phyloP scores from a whole-genome alignment of 2,113 vertebrate species.

The Hiodon alosoides region DNA sequence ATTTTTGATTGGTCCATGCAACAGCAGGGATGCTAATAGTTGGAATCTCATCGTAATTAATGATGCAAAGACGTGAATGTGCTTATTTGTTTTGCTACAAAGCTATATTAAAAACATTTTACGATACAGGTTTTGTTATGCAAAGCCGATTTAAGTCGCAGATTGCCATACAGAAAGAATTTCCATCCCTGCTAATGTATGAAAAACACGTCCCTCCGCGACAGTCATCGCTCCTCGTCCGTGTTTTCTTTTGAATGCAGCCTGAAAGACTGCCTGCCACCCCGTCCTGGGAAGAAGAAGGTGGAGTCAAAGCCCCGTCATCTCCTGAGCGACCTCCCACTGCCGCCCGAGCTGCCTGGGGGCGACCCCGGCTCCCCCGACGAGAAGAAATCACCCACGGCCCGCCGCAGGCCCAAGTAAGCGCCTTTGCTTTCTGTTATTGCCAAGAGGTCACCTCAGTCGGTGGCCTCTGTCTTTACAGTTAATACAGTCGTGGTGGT shows the following conservation, averaged over 20 bases:
- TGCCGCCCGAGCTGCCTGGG: conserved; percentile 82
- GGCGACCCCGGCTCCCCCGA: conserved; percentile 65
- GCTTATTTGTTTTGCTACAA: too few relatives aligned
- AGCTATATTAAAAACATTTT: too few relatives aligned
- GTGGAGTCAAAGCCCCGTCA: conserved; percentile 81
- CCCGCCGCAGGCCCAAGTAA: conserved; percentile 87
- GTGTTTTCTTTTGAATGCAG: conserved; percentile 41
- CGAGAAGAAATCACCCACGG: conserved; percentile 73
- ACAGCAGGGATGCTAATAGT: too few relatives aligned
- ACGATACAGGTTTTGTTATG: too few relatives aligned
- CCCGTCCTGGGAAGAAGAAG: conserved; percentile 81
- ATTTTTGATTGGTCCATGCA: too few relatives aligned
- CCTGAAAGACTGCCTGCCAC: conserved; percentile 69
- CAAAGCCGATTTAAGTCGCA: not conserved
- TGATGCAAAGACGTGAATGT: too few relatives aligned
- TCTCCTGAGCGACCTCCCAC: conserved; percentile 82
- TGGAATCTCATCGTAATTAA: too few relatives aligned
- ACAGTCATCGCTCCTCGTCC: too few relatives aligned
- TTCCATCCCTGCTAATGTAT: too few relatives aligned
- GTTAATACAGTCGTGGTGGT: not conserved
- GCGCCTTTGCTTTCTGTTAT: conserved; percentile 25
- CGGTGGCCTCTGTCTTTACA: not conserved
- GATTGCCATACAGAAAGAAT: not conserved
- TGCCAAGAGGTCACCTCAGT: not conserved
- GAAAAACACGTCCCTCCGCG: too few relatives aligned